These are phyloP conservation scores for Trissonchulus latispiculum DNA, from an alignment of 2,888 invertebrate genomes.

Conservation along the genomic window DNA sequence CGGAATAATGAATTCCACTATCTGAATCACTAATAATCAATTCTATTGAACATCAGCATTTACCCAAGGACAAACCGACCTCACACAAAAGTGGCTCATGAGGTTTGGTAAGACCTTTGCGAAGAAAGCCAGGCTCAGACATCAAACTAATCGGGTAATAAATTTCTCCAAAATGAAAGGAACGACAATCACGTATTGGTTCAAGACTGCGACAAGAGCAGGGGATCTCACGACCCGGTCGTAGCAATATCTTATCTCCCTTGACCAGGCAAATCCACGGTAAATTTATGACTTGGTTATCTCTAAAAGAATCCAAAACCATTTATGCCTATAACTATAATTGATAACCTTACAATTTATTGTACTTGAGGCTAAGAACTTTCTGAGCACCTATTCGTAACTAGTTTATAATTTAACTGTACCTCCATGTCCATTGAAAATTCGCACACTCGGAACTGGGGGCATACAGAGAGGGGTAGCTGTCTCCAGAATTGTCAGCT, in stretches of 20 bases:
- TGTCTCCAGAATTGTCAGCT: no score
- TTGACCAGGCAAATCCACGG: slow-evolving; percentile 78
- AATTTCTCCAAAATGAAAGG: no score
- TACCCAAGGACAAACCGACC: no score
- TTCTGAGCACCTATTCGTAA: background rate
- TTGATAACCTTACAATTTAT: background rate
- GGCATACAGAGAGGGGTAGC: slow-evolving; percentile 71
- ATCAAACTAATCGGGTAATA: no score
- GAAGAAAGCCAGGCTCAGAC: no score
- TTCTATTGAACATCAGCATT: no score
- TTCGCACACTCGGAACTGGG: slow-evolving; percentile 88
- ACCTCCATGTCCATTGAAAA: slow-evolving; percentile 79
- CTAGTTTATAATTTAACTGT: slow-evolving; percentile 60
- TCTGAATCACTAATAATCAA: no score
- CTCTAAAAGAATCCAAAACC: no score
- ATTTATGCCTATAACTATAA: no score
- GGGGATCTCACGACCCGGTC: slow-evolving; percentile 70
- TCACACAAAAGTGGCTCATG: slow-evolving; percentile 4
- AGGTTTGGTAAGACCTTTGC: slow-evolving; percentile 3
- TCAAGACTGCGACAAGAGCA: slow-evolving; percentile 48
- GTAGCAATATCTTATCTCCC: slow-evolving; percentile 73
- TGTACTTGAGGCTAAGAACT: background rate
- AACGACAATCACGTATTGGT: background rate
- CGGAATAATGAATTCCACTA: no score
- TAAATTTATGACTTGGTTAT: slow-evolving; percentile 54